phyloP scores from a whole-genome alignment of 2,888 invertebrate genomes.

The Aphodius granarius region DNA sequence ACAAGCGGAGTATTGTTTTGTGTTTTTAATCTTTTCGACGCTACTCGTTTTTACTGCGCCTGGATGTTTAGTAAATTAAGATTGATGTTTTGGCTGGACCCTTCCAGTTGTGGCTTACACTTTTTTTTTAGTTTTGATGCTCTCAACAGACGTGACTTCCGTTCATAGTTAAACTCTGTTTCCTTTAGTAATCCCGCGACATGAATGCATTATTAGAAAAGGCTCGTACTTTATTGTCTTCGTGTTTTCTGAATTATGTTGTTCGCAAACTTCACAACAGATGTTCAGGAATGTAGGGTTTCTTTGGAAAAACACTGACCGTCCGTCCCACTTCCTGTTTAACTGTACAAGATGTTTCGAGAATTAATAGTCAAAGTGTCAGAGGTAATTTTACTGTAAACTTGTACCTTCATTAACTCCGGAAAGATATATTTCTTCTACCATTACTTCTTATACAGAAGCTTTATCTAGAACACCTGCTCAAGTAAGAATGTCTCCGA shows the following conservation, averaged over 20 bases:
- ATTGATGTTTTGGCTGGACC: not conserved
- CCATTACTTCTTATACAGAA: too few relatives aligned
- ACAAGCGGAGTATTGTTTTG: not conserved
- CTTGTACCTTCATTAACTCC: not conserved
- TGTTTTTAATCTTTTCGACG: not conserved
- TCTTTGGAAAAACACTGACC: not conserved
- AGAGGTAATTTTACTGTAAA: not conserved
- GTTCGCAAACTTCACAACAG: not conserved
- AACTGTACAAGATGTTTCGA: not conserved
- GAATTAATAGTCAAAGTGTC: not conserved
- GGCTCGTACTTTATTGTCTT: not conserved
- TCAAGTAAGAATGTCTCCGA: not conserved
- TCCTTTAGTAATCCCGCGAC: conserved; percentile 38
- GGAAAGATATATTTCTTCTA: too few relatives aligned
- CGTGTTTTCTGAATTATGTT: not conserved
- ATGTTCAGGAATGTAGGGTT: not conserved
- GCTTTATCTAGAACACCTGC: not conserved
- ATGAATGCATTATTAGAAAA: not conserved
- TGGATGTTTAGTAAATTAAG: not conserved
- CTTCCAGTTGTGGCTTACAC: not conserved
- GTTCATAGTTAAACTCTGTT: conserved; percentile 45
- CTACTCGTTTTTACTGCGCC: not conserved
- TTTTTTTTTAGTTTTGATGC: conserved; percentile 34
- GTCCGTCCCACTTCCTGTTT: not conserved
- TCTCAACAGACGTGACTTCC: conserved; percentile 44